phyloP scores from a whole-genome alignment of 2,113 vertebrate species.

The Myiozetetes cayanensis region DNA sequence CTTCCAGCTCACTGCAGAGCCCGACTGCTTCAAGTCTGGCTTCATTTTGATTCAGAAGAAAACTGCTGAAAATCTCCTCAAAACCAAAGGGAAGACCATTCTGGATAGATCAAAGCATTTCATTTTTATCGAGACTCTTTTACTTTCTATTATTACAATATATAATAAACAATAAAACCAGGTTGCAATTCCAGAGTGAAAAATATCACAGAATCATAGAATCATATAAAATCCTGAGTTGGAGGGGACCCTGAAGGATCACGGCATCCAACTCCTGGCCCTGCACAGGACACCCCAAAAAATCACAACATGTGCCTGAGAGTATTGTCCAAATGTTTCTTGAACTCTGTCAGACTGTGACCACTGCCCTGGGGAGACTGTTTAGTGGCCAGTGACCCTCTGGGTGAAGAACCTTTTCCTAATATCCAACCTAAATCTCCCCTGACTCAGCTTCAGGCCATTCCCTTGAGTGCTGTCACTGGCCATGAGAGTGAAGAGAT shows the following conservation, averaged over 20 bases:
- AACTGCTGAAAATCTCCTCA: not conserved
- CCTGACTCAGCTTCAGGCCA: not conserved
- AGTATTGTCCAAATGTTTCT: fast-evolving
- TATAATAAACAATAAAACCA: not conserved
- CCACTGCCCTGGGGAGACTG: not conserved
- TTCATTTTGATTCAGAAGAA: not conserved
- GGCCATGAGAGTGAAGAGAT: not conserved
- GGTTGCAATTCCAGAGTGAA: not conserved
- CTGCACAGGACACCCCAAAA: not conserved
- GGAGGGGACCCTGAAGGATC: not conserved
- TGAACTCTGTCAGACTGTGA: not conserved
- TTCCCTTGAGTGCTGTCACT: not conserved
- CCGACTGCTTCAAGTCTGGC: not conserved
- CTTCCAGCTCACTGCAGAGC: not conserved
- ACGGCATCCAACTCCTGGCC: not conserved
- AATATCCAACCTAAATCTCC: not conserved
- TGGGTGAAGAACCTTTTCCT: not conserved
- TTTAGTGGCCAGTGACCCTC: not conserved
- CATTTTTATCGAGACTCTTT: not conserved
- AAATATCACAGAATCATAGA: not conserved
- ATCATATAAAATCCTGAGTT: not conserved
- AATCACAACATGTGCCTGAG: not conserved
- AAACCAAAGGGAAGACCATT: not conserved
- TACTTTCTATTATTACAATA: not conserved
- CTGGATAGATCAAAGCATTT: not conserved